Conservation (phyloP, 2,888 invertebrate genomes). For the Tortricodes alternella region DNA sequence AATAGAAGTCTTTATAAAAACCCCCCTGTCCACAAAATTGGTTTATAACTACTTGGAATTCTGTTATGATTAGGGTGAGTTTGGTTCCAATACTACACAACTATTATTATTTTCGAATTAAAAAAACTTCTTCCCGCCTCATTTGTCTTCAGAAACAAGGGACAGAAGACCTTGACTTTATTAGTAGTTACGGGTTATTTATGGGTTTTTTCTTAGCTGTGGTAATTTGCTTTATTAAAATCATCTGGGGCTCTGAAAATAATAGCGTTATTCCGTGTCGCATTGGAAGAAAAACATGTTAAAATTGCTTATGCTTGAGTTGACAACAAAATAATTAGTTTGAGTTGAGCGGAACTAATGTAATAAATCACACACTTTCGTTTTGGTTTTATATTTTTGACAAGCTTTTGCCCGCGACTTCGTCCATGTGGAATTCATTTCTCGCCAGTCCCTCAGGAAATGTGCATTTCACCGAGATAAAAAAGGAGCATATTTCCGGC, state of each 20-base stretch:
- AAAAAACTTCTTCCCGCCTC: constrained; percentile 38
- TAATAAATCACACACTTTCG: constrained; percentile 1
- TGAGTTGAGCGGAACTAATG: constrained; percentile 8
- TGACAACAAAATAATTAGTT: constrained; percentile 16
- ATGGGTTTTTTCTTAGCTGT: constrained; percentile 40
- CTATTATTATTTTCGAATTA: constrained; percentile 7
- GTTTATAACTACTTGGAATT: constrained; percentile 5
- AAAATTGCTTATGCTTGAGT: constrained; percentile 16
- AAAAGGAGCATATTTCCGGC: too few species aligned
- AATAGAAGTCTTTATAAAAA: too few species aligned
- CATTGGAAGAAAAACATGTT: constrained; percentile 9
- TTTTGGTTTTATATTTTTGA: neutral
- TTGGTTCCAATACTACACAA: neutral
- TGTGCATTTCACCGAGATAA: too few species aligned
- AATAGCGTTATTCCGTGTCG: constrained; percentile 15
- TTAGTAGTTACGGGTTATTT: constrained; percentile 47
- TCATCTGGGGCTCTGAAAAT: constrained; percentile 2
- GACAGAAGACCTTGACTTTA: constrained; percentile 44
- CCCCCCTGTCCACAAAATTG: constrained; percentile 8
- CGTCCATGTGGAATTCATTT: too few species aligned
- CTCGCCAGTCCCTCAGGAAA: too few species aligned
- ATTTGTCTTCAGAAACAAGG: constrained; percentile 52
- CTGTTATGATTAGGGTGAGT: neutral
- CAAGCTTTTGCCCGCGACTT: too few species aligned
- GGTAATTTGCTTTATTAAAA: constrained; percentile 38